Conservation (phyloP, 1,140 invertebrate genomes). For the Trinorchestia longiramus region DNA sequence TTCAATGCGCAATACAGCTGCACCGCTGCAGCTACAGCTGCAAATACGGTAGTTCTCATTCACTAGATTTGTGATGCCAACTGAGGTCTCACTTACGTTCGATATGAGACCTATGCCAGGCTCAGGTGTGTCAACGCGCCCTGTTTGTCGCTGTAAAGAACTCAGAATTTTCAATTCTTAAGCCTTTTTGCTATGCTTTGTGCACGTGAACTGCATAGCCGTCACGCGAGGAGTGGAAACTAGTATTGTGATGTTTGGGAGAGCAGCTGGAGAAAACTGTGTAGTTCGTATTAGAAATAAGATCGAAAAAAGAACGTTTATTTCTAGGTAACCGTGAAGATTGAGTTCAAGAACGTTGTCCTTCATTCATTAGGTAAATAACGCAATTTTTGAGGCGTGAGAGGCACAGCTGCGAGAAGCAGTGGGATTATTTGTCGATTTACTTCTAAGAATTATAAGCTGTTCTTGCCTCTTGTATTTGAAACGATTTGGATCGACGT, state of each 20-base stretch:
- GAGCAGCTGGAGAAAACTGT: not conserved
- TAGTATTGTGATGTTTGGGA: not conserved
- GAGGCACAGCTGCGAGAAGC: not conserved
- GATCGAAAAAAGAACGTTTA: not conserved
- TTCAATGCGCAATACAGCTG: no score
- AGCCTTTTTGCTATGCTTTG: not conserved
- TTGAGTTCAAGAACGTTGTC: not conserved
- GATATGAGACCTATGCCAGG: not conserved
- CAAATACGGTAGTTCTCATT: not conserved
- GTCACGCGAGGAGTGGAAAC: not conserved
- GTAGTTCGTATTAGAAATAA: not conserved
- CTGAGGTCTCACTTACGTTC: not conserved
- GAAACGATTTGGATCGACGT: no score
- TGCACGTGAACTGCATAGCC: not conserved
- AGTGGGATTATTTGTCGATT: not conserved
- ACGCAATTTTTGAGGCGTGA: not conserved
- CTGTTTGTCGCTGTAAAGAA: not conserved
- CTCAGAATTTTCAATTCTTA: no score
- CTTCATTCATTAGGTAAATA: not conserved
- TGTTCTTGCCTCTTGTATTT: no score
- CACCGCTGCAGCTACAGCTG: not conserved
- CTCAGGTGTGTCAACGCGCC: not conserved
- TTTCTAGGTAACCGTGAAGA: not conserved
- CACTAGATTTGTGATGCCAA: not conserved
- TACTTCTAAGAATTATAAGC: not conserved